phyloP scores from a whole-genome alignment of 2,113 vertebrate species.

The Falco punctatus region DNA sequence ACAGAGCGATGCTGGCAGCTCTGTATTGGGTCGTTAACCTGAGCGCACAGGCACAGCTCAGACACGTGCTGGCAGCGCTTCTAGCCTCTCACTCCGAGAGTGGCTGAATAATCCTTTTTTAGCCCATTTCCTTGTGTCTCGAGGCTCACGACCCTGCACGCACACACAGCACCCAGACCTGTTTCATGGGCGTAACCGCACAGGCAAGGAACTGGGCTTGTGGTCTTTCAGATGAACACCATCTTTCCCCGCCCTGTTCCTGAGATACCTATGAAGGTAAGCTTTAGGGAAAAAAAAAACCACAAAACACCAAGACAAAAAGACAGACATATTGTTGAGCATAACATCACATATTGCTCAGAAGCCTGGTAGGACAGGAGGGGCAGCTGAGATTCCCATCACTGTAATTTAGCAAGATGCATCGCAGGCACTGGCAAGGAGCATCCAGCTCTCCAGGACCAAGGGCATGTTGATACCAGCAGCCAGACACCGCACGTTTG shows the following conservation, averaged over 20 bases:
- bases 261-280: background rate
- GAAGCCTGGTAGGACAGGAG: background rate
- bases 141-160: fast-evolving
- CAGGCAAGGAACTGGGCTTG: fast-evolving
- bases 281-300: background rate
- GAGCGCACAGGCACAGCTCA: background rate
- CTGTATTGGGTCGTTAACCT: background rate
- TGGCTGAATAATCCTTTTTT: background rate
- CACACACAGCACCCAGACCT: background rate
- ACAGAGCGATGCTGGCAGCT: background rate
- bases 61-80: background rate
- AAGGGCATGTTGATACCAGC: background rate
- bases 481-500: background rate
- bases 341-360: background rate
- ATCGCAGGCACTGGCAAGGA: background rate
- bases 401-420: background rate
- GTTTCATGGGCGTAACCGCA: background rate
- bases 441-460: background rate
- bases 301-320: background rate
- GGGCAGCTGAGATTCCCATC: background rate
- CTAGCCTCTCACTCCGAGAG: fast-evolving
- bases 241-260: background rate
- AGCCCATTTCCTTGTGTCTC: background rate
- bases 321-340: fast-evolving
- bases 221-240: background rate